A percentile compares a stretch with the other conserved stretches of the same genome.
Conservation (phyloP, 2,888 invertebrate genomes). For the Drosophila vallismaia region DNA sequence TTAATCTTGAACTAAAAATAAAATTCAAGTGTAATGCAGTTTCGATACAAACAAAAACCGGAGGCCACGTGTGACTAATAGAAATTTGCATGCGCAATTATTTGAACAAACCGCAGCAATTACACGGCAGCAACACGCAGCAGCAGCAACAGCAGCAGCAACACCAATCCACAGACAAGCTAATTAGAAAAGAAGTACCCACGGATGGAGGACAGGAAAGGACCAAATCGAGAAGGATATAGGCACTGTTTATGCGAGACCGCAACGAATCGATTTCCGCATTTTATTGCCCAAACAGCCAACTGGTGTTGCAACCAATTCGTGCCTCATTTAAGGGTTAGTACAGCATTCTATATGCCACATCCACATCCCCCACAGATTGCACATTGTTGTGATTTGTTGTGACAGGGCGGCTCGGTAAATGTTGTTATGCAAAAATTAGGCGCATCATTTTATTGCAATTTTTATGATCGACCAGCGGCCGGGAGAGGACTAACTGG, state of each 20-base stretch:
- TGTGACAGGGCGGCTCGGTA: constrained; percentile 80
- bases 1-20: too few species aligned
- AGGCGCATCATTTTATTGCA: constrained; percentile 83
- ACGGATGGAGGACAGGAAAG: constrained; percentile 3
- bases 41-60: constrained; percentile 18
- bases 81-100: constrained; percentile 80
- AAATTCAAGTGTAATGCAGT: constrained; percentile 7
- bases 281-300: constrained; percentile 74
- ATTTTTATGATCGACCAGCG: constrained; percentile 78
- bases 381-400: constrained; percentile 82
- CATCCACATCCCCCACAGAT: constrained; percentile 8
- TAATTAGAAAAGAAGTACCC: constrained; percentile 65
- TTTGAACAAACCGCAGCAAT: constrained; percentile 78
- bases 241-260: constrained; percentile 28
- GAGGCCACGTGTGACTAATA: constrained; percentile 62
- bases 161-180: constrained; percentile 57
- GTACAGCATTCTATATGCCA: constrained; percentile 36
- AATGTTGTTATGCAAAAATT: constrained; percentile 83
- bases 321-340: constrained; percentile 73
- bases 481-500: constrained; percentile 8
- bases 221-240: constrained; percentile 14
- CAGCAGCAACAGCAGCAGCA: constrained; percentile 43
- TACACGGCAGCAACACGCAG: constrained; percentile 65
- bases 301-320: constrained; percentile 55
- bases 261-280: constrained; percentile 80